These are phyloP conservation scores for Stichodactyla mertensii DNA, from an alignment of 64 coral and sea anemone genomes.

Conservation along the genomic window DNA sequence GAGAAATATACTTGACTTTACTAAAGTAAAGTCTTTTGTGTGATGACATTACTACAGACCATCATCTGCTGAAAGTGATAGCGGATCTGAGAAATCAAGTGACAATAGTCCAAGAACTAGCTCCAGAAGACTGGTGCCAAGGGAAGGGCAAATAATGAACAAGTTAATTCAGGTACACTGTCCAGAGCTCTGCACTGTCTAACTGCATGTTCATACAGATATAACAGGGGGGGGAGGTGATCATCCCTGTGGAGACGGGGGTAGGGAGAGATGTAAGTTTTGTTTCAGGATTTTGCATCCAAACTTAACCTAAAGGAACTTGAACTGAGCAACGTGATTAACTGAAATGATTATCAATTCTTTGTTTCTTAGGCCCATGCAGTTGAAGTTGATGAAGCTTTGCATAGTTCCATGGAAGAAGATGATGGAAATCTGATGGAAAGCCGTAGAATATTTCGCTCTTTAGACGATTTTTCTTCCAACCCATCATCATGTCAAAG, in stretches of 20 bases:
- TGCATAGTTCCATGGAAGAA: constrained; percentile 68
- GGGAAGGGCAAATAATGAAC: constrained; percentile 75
- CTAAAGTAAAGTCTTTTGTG: too few relatives aligned
- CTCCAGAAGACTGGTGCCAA: constrained; percentile 52
- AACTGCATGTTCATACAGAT: not conserved
- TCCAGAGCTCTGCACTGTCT: too few relatives aligned
- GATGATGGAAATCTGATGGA: constrained; percentile 31
- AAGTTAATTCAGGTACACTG: constrained; percentile 52
- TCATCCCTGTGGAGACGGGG: not conserved
- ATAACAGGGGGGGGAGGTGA: not conserved
- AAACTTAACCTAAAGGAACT: too few relatives aligned
- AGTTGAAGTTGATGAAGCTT: constrained; percentile 53
- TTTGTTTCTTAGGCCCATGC: constrained; percentile 39
- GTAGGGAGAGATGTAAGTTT: not conserved
- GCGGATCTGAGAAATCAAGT: constrained; percentile 23
- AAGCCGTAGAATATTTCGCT: constrained; percentile 23
- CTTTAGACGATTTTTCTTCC: constrained; percentile 11
- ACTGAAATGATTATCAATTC: not conserved
- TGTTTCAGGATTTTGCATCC: too few relatives aligned
- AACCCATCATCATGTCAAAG: not conserved
- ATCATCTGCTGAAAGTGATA: constrained; percentile 33
- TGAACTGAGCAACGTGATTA: not conserved
- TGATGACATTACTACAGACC: not conserved
- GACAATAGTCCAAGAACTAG: constrained; percentile 30
- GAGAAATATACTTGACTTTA: too few relatives aligned